Evolutionary conservation across 2,797 vertebrate species (phyloP), one percentile per base, ranked within the genome.

Genomic region (Thripadectes ignobilis): DNA sequence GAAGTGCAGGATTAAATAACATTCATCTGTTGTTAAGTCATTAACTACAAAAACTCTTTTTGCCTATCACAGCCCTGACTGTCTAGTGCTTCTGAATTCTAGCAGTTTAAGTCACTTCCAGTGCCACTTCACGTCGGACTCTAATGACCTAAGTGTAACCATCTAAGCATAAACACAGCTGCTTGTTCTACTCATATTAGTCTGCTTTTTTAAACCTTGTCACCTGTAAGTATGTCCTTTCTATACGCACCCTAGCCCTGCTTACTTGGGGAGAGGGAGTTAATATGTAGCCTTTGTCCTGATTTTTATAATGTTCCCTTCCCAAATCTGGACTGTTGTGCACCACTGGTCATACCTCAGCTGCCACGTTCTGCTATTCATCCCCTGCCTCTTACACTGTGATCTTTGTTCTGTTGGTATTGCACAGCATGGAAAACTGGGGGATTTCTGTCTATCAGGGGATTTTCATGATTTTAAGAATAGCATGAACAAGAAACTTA

Each of bases 281-380:
- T 86, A 9, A 43, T 2, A 3, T 11, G 11, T 65, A 63, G 32
- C 48, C 45, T 76, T 92, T 91, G 8, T 48, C 16, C 30, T 57
- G 21, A 7, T 38, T 87, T 75, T 73, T n/a, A 10, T 21, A 18
- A 7, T 14, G 6, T 54, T 78, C n/a, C 24, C 51, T 91, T 95
- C 14, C n/a, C 13, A 30, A 9, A 58, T 65, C 4, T 8, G 45
- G 29, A 7, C 62, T 46, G 1, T 18, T 75, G 26, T 65, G 24
- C 24, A n/a, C 36, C 20, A 10, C 16, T 49, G 76, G 26, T 34
- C 0, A 0, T 45, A 7, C 49, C 16, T 78, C 49, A 55, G 49
- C 62, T 85, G 39, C 32, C 19, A 2, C 0, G 0, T 54, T 83
- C 57, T 73, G 14, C 48, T 85, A 5, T 55, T 88, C 1, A 0